Percentiles rank a stretch among this genome's conserved stretches.
These are phyloP conservation scores for Tympanuchus pallidicinctus DNA, from an alignment of 2,113 vertebrate genomes.

Conservation along the genomic window DNA sequence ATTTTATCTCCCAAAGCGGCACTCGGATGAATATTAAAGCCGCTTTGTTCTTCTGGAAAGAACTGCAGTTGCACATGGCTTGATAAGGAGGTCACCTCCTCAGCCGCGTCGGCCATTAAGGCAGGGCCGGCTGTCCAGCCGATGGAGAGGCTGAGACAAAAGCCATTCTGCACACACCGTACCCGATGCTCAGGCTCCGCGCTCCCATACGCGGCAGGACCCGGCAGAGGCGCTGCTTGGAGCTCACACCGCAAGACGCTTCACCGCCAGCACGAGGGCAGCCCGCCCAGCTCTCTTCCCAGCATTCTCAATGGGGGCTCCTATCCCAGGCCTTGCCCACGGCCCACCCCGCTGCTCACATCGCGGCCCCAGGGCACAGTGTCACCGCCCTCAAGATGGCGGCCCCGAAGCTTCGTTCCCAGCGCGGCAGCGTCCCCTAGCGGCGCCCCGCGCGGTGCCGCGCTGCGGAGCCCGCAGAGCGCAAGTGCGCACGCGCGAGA, in stretches of 20 bases:
- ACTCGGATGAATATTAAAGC: neutral
- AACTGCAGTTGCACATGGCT: neutral
- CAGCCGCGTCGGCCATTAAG: fast-evolving
- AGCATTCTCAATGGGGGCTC: too few relatives aligned
- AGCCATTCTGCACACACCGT: fast-evolving
- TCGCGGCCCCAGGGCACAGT: neutral
- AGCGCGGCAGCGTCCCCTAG: neutral
- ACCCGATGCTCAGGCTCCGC: fast-evolving
- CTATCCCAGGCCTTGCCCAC: too few relatives aligned
- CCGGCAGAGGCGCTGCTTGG: too few relatives aligned
- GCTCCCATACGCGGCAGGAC: neutral
- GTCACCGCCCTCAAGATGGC: neutral
- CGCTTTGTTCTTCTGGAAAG: neutral
- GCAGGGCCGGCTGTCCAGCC: too few relatives aligned
- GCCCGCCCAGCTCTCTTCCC: too few relatives aligned
- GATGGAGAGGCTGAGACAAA: neutral
- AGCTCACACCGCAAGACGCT: neutral
- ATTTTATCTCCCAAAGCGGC: constrained; percentile 25
- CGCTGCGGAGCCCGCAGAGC: neutral
- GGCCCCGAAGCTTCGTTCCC: fast-evolving
- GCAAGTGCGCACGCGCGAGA: fast-evolving
- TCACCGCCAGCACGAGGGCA: too few relatives aligned
- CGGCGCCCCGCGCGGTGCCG: fast-evolving
- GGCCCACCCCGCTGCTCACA: too few relatives aligned
- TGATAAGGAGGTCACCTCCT: neutral